These are phyloP conservation scores for Fragum sueziense DNA, from an alignment of 2,888 invertebrate genomes.

Conservation along the genomic window DNA sequence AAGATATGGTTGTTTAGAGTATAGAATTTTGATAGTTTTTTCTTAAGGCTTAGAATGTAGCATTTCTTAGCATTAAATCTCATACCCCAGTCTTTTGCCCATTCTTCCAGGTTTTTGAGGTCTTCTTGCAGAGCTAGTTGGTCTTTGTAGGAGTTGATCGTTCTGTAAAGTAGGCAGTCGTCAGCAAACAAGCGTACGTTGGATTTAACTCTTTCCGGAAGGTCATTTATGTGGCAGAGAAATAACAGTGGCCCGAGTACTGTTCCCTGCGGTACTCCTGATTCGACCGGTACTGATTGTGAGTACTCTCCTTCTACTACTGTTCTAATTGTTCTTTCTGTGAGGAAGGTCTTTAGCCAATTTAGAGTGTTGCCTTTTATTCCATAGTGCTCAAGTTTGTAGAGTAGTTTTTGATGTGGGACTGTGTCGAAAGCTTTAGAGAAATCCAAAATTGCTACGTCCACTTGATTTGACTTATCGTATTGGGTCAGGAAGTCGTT, in stretches of 20 bases:
- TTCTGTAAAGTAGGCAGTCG: background rate
- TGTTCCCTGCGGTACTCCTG: background rate
- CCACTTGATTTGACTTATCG: constrained; percentile 15
- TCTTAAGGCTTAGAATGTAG: constrained; percentile 15
- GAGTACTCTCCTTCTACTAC: constrained; percentile 11
- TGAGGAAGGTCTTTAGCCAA: background rate
- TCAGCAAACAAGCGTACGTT: constrained; percentile 12
- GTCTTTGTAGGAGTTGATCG: constrained; percentile 1
- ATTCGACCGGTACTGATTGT: background rate
- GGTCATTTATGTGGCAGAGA: constrained; percentile 7
- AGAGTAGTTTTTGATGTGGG: constrained; percentile 6
- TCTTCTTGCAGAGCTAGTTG: constrained; percentile 18
- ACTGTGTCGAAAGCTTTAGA: constrained; percentile 14
- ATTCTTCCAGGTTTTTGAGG: constrained; percentile 3
- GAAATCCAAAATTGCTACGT: constrained; percentile 23
- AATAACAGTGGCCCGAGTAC: background rate
- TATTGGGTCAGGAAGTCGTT: constrained; percentile 15
- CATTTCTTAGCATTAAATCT: constrained; percentile 35
- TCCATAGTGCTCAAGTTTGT: constrained; percentile 21
- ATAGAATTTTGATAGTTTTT: constrained; percentile 28
- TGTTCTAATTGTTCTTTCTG: background rate
- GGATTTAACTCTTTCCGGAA: background rate
- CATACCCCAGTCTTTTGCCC: constrained; percentile 23
- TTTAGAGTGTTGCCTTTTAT: background rate
- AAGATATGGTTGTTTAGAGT: constrained; percentile 8